A percentile compares a stretch with the other conserved stretches of the same genome.
Conservation (phyloP, 1,140 invertebrate species). For the Bemisia tabaci region DNA sequence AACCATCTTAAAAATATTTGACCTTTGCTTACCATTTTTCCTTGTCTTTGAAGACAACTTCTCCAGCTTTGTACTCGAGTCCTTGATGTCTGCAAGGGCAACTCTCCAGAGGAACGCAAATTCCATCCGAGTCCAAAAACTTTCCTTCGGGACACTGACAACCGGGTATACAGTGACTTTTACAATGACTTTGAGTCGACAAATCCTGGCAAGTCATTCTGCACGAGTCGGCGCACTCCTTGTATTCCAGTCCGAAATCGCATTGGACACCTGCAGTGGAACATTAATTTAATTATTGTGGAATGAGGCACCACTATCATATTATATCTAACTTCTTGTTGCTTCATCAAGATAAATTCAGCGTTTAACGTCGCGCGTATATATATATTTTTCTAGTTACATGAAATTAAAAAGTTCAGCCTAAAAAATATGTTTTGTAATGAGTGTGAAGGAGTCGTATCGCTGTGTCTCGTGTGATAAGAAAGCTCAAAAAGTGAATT, state of each 20-base stretch:
- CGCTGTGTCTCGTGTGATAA: too few relatives aligned
- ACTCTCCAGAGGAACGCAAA: slow-evolving; percentile 57
- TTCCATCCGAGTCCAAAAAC: slow-evolving; percentile 49
- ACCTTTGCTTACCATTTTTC: background rate
- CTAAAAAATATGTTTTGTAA: too few relatives aligned
- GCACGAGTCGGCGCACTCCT: slow-evolving; percentile 63
- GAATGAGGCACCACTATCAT: too few relatives aligned
- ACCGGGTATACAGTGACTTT: slow-evolving; percentile 62
- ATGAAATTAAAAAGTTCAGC: too few relatives aligned
- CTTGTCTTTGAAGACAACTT: slow-evolving; percentile 22
- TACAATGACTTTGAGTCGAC: slow-evolving; percentile 33
- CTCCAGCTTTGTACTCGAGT: slow-evolving; percentile 54
- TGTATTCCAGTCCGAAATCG: slow-evolving; percentile 59
- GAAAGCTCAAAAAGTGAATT: too few relatives aligned
- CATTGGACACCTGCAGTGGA: slow-evolving; percentile 47
- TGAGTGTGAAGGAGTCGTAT: too few relatives aligned
- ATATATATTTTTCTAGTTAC: too few relatives aligned
- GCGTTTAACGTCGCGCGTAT: too few relatives aligned
- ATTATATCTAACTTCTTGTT: too few relatives aligned
- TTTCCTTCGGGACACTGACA: slow-evolving; percentile 70
- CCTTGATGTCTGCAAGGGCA: slow-evolving; percentile 64
- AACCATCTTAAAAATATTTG: too few relatives aligned
- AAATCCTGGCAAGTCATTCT: slow-evolving; percentile 53
- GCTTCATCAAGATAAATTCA: too few relatives aligned
- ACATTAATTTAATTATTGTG: too few relatives aligned